Evolutionary conservation across 2,797 vertebrate species (phyloP), one percentile per base, ranked within the genome.

Genomic region (Percopsis omiscomaycus): DNA sequence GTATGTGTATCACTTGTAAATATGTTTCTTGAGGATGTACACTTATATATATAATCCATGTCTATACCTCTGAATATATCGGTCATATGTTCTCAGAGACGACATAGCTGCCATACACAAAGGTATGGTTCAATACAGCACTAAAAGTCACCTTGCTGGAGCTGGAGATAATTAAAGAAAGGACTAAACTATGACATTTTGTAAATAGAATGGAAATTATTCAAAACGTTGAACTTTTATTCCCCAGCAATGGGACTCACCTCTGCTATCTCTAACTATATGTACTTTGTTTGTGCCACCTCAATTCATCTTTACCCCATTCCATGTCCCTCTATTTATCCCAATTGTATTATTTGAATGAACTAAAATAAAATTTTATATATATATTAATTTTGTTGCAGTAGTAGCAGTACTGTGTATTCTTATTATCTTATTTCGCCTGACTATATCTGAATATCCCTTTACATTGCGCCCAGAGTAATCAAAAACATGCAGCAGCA

Each of bases 11-110:
- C 73, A 79, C 82, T 83, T 90, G 86, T 90, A 90, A 81, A 89
- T 86, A 87, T 10, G 59, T 66, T 57, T 73, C 47, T 64, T 66
- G 66, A 70, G 61, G 45, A 71, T 87, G 78, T 84, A 89, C 82
- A 87, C 78, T 83, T 84, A 81, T 82, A 87, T 82, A 85, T 75
- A 84, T 69, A 74, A 75, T 70, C 71, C 80, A 79, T 52, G 77
- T 75, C 84, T 82, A 84, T 89, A 84, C 83, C 87, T 90, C 87
- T 89, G 89, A 84, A 82, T 86, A 84, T 83, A 86, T 88, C 84
- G 83, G 81, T 84, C 79, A 83, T 84, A 78, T 15, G 81, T 89
- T 89, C 81, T 75, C 76, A 62, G 80, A 89, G 83, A 70, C 88
- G 78, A 89, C 88, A 85, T 83, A 22, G 22, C 22, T 22, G 1